Evolutionary conservation across 1,140 invertebrate genomes (phyloP).

Genomic region (Pogonus chalceus): DNA sequence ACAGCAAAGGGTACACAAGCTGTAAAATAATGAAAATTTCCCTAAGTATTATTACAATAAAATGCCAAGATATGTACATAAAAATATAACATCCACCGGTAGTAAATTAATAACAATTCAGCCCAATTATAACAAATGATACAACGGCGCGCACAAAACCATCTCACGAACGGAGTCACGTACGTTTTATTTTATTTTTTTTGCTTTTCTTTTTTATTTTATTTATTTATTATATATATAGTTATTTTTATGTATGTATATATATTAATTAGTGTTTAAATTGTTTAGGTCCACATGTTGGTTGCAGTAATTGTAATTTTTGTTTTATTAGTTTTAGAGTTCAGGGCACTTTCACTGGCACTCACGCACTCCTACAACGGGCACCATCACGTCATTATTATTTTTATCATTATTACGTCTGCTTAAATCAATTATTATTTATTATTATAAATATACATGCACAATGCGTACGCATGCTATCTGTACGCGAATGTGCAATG

Average conservation of each 20-base stretch:
- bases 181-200: not conserved
- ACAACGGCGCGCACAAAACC: slow-evolving; percentile 2
- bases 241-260: not conserved
- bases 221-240: not conserved
- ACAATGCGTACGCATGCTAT: no score
- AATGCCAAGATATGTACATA: slow-evolving; percentile 4
- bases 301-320: not conserved
- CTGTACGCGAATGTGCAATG: no score
- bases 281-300: not conserved
- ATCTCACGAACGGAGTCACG: not conserved
- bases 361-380: not conserved
- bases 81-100: slow-evolving; percentile 6
- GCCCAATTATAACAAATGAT: slow-evolving; percentile 1
- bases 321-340: no score
- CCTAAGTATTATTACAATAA: slow-evolving; percentile 1
- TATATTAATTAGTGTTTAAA: not conserved
- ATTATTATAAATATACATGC: not conserved
- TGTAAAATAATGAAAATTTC: not conserved
- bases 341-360: slow-evolving; percentile 2
- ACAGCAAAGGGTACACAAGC: not conserved
- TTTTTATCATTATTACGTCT: not conserved
- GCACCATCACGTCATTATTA: not conserved
- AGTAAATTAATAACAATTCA: slow-evolving; percentile 6
- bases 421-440: not conserved
- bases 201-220: not conserved